These are phyloP conservation scores for Chloroclystis v-ata DNA, from an alignment of 2,888 invertebrate genomes.

Conservation along the genomic window DNA sequence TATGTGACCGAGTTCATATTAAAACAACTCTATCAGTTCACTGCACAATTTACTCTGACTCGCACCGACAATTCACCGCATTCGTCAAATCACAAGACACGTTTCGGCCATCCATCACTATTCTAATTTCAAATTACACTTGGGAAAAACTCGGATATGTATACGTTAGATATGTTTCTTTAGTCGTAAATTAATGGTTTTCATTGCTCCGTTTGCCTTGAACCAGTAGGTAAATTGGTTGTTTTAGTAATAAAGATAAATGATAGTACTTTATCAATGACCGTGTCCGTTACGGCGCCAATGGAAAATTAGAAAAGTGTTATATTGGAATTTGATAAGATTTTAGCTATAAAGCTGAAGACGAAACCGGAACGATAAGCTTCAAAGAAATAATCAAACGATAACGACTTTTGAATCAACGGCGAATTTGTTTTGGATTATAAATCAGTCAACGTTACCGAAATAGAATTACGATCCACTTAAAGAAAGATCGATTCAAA, in stretches of 20 bases:
- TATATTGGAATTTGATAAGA: neutral
- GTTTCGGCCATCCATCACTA: constrained; percentile 4
- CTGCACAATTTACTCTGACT: constrained; percentile 13
- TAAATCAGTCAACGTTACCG: constrained; percentile 12
- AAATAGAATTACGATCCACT: constrained; percentile 2
- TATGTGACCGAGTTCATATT: no score
- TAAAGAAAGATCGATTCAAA: neutral
- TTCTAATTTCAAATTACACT: constrained; percentile 13
- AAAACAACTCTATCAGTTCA: constrained; percentile 3
- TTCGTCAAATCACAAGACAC: constrained; percentile 21
- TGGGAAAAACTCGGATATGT: constrained; percentile 42
- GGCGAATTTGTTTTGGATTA: constrained; percentile 7
- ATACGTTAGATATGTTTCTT: constrained; percentile 48
- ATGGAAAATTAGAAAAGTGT: neutral
- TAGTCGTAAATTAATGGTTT: constrained; percentile 42
- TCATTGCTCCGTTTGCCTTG: constrained; percentile 45
- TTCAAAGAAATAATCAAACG: constrained; percentile 6
- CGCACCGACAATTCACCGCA: neutral
- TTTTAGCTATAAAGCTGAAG: neutral
- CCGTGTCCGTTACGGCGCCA: neutral
- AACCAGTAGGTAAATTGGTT: constrained; percentile 38
- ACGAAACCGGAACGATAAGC: constrained; percentile 7
- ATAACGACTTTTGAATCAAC: constrained; percentile 2
- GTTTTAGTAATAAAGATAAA: constrained; percentile 7
- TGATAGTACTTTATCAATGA: constrained; percentile 2